phyloP scores from a whole-genome alignment of 1,140 invertebrate genomes.

The Acyrthosiphon pisum region DNA sequence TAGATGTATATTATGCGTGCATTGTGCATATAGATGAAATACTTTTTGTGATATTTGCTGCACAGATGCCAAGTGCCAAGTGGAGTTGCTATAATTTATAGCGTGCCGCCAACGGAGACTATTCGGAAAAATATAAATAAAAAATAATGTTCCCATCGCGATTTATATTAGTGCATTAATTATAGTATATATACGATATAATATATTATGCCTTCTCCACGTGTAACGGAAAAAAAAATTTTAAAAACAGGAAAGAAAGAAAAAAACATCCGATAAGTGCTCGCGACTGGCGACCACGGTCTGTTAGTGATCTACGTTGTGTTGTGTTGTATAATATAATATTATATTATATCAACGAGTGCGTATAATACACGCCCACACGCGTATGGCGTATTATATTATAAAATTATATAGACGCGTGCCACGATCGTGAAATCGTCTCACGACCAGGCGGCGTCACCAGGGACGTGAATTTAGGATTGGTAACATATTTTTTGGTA shows the following conservation, averaged over 20 bases:
- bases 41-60: not conserved
- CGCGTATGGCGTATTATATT: not conserved
- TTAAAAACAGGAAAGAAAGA: not conserved
- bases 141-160: slow-evolving; percentile 1
- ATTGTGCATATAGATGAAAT: not conserved
- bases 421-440: not conserved
- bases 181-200: not conserved
- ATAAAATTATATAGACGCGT: not conserved
- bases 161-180: not conserved
- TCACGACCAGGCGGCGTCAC: not conserved
- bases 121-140: not conserved
- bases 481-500: not conserved
- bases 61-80: slow-evolving; percentile 1
- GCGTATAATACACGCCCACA: not conserved
- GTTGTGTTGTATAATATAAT: not conserved
- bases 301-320: not conserved
- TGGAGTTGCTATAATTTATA: not conserved
- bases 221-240: not conserved
- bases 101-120: not conserved
- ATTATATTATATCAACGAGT: not conserved
- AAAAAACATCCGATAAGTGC: not conserved
- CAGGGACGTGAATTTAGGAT: not conserved
- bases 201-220: not conserved
- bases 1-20: not conserved
- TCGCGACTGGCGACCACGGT: not conserved